Evolutionary conservation across 2,888 invertebrate species (phyloP), one percentile per base, ranked within the genome.

Genomic region (Cloeon dipterum): DNA sequence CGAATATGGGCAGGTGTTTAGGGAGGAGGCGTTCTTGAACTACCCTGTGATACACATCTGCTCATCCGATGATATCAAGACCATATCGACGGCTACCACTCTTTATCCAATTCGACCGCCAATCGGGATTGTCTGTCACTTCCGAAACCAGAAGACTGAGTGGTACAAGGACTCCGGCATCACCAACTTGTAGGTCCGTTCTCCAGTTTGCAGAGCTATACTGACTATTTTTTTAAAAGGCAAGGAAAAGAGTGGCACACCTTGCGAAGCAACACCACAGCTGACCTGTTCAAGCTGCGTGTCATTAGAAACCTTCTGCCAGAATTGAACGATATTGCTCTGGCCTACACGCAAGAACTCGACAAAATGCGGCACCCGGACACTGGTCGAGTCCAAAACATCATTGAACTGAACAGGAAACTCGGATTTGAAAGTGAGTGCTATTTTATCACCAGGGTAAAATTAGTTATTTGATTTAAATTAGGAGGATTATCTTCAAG

Each of bases 151-250:
- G 32, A 62, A 75, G 14, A 76, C 75, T 0, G 85, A 85, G 50
- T 65, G 78, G 52, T 86, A 83, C 53, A 71, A 78, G 20, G 79
- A 75, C 43, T 68, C 72, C 18, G 85, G 86, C 44, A 64, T 86
- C 36, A 77, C 77, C 20, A 83, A 83, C 53, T n/a, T n/a, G n/a
- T n/a, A 81, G 81, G 74, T 82, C 61, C 70, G 77, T 68, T 51
- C 20, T 32, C 32, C 29, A 33, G 20, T 20, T 19, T 33, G 29
- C 13, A n/a, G 34, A 19, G 13, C n/a, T n/a, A n/a, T n/a, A n/a
- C n/a, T n/a, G n/a, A n/a, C n/a, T n/a, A n/a, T n/a, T n/a, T 20
- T 10, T 4, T 41, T 42, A 46, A 4, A 53, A 75, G 77, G 52
- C 72, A 75, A 64, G 83, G 83, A 5, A 70, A 72, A 46, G 69